Base-by-base conservation (phyloP, 1,140 invertebrate species). In the Yoshiicerus persimilis region DNA sequence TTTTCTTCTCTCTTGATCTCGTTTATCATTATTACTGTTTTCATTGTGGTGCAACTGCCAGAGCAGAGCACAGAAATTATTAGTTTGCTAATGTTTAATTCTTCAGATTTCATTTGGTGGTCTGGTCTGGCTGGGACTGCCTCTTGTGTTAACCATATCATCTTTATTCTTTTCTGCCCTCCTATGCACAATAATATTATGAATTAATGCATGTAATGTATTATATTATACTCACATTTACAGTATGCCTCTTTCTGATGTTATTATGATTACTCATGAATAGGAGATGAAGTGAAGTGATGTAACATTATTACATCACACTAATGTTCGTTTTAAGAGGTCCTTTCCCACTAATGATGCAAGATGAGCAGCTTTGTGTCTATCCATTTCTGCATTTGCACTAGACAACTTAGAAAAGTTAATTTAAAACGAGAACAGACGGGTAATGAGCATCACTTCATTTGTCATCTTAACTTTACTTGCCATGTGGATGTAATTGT, bases 1-100 rank as follows among this genome's bases (percentile, higher is more conserved):
- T 36, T 80, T 38, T 80, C 27, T 70, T 80, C 75, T 80, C 75
- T 80, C 75, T 80, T 80, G 75, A 36, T 36, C 75, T 80, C 75
- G 75, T 80, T 80, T 80, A 80, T 80, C 75, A 80, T 80, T 80
- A 80, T 80, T 80, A 36, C 75, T 80, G 75, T 80, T 80, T 80
- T 80, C 75, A 80, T 80, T 80, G 75, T 80, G 34, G 75, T 80
- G 34, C 75, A 80, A 80, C 75, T 80, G 75, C 75, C 75, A 38
- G 32, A 38, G 20, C 75, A 38, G 20, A 80, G 32, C 34, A 80
- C 32, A 32, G 34, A 80, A 80, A 80, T 80, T 80, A 80, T 36
- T 80, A 80, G 75, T 38, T 80, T 80, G 75, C 32, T 80, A 80
- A 80, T 36, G 75, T 32, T 80, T 80, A 80, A 80, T 70, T 80